Base-by-base conservation (phyloP, 2,113 vertebrate species). In the Caranx ignobilis region DNA sequence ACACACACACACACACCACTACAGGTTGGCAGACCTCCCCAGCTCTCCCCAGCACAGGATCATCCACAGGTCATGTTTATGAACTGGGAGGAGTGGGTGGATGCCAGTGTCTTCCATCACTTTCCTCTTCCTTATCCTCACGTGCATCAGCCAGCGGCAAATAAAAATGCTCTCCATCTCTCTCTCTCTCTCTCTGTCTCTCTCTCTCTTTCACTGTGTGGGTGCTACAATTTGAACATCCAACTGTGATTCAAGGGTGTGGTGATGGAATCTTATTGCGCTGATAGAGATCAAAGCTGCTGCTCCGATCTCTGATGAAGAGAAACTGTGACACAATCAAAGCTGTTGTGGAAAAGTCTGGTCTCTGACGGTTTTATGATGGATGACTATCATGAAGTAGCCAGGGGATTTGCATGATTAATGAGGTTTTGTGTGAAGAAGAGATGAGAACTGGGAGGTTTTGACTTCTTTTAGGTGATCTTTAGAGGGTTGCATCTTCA, bases 61-160 rank as follows among this genome's bases (percentile, higher is more conserved):
- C 94, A 95, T 62, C 61, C 4, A n/a, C 82, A 65, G 95, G 95
- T 95, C 95, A 95, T 96, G 96, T 96, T 96, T 96, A 95, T 92
- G 87, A 91, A 95, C 94, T 90, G 95, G 92, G 95, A 95, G 94
- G 95, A 94, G 89, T 60, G 70, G 81, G 83, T 47, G 77, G 79
- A 83, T 75, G 75, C 76, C 83, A 55, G 34, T 5, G 43, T 81
- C 76, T 85, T 87, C 87, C 83, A 89, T 91, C 90, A 88, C 89
- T 92, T 90, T 92, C 87, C 62, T 85, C 81, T 79, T 82, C 85
- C 66, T 87, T 82, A 83, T 85, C 77, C 78, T 67, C 12, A 1
- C 43, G 50, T 37, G 50, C 61, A 88, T 87, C 78, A 71, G 48
- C 52, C 39, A 19, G 70, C 62, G n/a, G 63, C 64, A 72, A 81